phyloP scores from a whole-genome alignment of 2,113 vertebrate species.

The Parus major region DNA sequence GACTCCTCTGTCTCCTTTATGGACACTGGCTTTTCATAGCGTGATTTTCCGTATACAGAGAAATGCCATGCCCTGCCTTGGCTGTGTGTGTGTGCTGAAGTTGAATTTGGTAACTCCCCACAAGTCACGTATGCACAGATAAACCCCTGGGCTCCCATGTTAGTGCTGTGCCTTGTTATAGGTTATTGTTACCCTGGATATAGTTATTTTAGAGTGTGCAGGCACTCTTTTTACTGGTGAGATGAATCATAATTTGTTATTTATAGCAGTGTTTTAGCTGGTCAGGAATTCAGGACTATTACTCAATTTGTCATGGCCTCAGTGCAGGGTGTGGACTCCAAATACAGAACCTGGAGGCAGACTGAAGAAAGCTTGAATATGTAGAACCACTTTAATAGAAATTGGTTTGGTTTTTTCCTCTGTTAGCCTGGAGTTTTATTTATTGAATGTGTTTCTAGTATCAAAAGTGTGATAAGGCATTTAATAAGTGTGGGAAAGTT shows the following conservation, averaged over 20 bases:
- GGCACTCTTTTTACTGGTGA: background rate
- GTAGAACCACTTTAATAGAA: background rate
- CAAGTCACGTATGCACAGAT: fast-evolving
- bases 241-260: background rate
- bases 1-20: background rate
- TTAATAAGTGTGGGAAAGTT: background rate
- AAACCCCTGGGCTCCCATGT: background rate
- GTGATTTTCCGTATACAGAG: background rate
- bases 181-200: background rate
- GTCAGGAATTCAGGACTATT: background rate
- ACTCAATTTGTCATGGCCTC: background rate
- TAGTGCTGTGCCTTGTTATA: background rate
- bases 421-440: background rate
- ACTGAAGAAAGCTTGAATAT: background rate
- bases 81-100: fast-evolving
- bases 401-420: fast-evolving
- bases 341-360: background rate
- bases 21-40: background rate
- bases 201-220: background rate
- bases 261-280: constrained; percentile 32
- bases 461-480: background rate
- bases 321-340: background rate
- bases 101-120: fast-evolving
- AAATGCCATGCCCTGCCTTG: background rate
- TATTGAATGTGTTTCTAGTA: background rate